Evolutionary conservation across 2,797 vertebrate genomes (phyloP), one percentile per base, ranked within the genome.

Genomic region (Acanthiza pusilla): DNA sequence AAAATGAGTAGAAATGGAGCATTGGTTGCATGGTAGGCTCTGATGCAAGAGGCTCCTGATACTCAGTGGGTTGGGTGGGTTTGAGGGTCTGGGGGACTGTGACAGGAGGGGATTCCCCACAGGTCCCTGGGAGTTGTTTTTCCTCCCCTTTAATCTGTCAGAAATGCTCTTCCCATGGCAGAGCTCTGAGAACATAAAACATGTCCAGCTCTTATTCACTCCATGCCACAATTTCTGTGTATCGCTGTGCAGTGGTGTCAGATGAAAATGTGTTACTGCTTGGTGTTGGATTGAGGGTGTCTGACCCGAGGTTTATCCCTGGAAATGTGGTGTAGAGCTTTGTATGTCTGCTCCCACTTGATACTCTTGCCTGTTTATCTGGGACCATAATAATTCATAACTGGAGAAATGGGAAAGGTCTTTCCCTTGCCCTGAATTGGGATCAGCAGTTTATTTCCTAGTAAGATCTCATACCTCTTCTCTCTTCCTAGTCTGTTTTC

Each of bases 11-110:
- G 67, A 60, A 73, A 22, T 26, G 25, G n/a, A 72, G 38, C 20
- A 9, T 50, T 5, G 48, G 11, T n/a, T 65, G 53, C 32, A 5
- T 10, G 45, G 13, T 32, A 23, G 7, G 20, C 5, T 1, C 38
- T 38, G 38, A 38, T 38, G 50, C 60, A 16, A 3, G 42, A 57
- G 50, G 25, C 51, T 55, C 30, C 65, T 48, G 30, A 5, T 10
- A 2, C 0, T 43, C 4, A 2, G 30, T 17, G 32, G 58, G 1
- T 1, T 77, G 74, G 50, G 21, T 21, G 65, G 34, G 3, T 48
- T 9, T 30, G 55, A 47, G 55, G n/a, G 27, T 45, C n/a, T 23
- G 71, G n/a, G 54, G 9, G n/a, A 23, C 29, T 54, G 30, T 13
- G 50, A 55, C 30, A 55, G 48, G 13, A 76, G 11, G 34, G 5